Base-by-base conservation (phyloP, 1,140 invertebrate genomes). In the Drosophila lacertosa region DNA sequence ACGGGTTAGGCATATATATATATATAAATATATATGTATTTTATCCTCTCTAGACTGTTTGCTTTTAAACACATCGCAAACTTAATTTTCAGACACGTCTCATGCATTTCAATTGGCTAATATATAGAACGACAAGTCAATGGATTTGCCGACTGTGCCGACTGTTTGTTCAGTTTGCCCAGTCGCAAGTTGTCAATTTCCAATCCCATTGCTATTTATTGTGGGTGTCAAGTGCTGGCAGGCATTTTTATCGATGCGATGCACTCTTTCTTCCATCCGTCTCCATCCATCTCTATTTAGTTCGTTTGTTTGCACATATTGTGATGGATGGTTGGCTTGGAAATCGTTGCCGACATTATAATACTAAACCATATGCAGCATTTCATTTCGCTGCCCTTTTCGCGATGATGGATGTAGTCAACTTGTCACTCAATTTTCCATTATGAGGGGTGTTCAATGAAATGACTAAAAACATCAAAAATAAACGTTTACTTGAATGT, bases 41-140 rank as follows among this genome's bases (percentile, higher is more conserved):
- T n/a, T n/a, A n/a, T n/a, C n/a, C n/a, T n/a, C n/a, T n/a, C n/a
- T 11, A 50, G 47, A 15, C 47, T 16, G 32, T 50, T 32, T 24
- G 3, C 45, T 37, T 7, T 7, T 58, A 10, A 39, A 22, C 39
- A 29, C 48, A 67, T 29, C 33, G n/a, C 22, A 57, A 51, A 29
- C 15, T 42, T 33, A 10, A 53, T 45, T 59, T 45, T 37, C 40
- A 24, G 33, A 22, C 57, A 44, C 54, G 50, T 47, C 40, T 42
- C 54, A 16, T 74, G 58, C 78, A 77, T 64, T 73, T 77, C 68
- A 80, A 80, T 80, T 80, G 78, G 44, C 37, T 60, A 40, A 67
- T 48, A 42, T 15, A 5, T 9, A 10, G 32, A 66, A 67, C 26
- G 55, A 64, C 50, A 68, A 24, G 39, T 72, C 67, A 77, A 81